phyloP scores from a whole-genome alignment of 2,797 vertebrate species.

The Neosilurus hyrtlii region DNA sequence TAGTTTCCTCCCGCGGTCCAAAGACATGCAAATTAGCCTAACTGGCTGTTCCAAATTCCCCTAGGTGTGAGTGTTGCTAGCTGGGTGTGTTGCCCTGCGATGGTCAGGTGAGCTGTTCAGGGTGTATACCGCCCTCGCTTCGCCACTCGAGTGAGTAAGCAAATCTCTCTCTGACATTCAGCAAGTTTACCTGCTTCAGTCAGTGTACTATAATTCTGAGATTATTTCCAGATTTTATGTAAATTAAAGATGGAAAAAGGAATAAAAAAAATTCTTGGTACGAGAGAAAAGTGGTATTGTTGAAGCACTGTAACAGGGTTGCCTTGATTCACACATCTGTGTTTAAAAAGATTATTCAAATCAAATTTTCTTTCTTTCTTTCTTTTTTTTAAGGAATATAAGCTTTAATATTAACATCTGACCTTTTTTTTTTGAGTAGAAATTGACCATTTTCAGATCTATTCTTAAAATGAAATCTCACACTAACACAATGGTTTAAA shows the following conservation, averaged over 20 bases:
- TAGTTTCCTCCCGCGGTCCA: too few species aligned
- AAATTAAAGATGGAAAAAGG: neutral
- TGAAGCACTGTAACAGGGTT: neutral
- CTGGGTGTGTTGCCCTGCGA: too few species aligned
- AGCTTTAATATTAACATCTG: neutral
- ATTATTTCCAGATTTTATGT: neutral
- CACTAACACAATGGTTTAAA: neutral
- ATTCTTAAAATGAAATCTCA: conserved; percentile 3
- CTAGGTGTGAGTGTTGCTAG: too few species aligned
- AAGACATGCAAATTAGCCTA: too few species aligned
- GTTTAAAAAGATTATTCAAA: neutral
- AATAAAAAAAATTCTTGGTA: neutral
- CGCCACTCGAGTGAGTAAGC: too few species aligned
- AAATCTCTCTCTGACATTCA: neutral
- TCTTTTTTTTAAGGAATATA: neutral
- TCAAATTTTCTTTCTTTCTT: too few species aligned
- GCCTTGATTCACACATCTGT: neutral
- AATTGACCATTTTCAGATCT: neutral
- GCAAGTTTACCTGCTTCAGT: neutral
- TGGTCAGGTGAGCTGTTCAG: too few species aligned
- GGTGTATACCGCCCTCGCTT: too few species aligned
- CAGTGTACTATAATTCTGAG: neutral
- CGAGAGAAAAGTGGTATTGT: neutral
- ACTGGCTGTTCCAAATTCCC: too few species aligned
- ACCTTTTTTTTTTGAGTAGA: neutral